Percentiles rank a stretch among this genome's conserved stretches.
phyloP scores from a whole-genome alignment of 2,888 invertebrate genomes.

The Odontothrips loti region DNA sequence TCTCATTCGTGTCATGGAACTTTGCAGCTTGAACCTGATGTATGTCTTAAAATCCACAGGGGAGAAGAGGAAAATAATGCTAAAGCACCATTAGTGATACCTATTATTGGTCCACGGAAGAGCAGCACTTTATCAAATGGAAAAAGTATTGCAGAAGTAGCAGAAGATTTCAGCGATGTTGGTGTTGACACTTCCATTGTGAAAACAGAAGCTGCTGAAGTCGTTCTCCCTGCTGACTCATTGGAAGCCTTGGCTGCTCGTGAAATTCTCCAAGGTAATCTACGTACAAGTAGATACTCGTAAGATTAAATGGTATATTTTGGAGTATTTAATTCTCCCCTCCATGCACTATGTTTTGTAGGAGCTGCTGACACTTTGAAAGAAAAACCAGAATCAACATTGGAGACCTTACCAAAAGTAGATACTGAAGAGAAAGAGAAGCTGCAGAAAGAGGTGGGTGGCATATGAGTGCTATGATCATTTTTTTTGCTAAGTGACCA shows the following conservation, averaged over 20 bases:
- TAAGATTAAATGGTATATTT: neutral
- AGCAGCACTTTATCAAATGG: constrained; percentile 43
- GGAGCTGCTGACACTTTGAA: neutral
- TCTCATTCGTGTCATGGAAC: neutral
- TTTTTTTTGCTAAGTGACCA: constrained; percentile 24
- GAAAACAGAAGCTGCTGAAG: constrained; percentile 45
- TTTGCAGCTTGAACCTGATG: neutral
- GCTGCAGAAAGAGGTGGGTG: neutral
- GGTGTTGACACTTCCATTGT: constrained; percentile 46
- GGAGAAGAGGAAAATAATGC: constrained; percentile 52
- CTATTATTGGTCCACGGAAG: constrained; percentile 56
- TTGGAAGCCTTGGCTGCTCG: neutral
- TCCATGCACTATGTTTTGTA: neutral
- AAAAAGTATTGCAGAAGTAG: constrained; percentile 51
- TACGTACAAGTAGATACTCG: too few relatives aligned
- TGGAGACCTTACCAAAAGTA: neutral
- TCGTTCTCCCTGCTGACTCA: constrained; percentile 14
- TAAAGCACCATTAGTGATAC: constrained; percentile 60
- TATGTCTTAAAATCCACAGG: constrained; percentile 45
- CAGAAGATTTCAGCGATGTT: constrained; percentile 52
- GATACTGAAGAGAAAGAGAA: constrained; percentile 30
- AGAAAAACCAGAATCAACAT: neutral
- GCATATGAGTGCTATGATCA: neutral
- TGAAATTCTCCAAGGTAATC: neutral
- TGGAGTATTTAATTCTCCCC: neutral